Conservation (phyloP, 2,113 vertebrate species). For the Stomatorhinus ivindoensis region DNA sequence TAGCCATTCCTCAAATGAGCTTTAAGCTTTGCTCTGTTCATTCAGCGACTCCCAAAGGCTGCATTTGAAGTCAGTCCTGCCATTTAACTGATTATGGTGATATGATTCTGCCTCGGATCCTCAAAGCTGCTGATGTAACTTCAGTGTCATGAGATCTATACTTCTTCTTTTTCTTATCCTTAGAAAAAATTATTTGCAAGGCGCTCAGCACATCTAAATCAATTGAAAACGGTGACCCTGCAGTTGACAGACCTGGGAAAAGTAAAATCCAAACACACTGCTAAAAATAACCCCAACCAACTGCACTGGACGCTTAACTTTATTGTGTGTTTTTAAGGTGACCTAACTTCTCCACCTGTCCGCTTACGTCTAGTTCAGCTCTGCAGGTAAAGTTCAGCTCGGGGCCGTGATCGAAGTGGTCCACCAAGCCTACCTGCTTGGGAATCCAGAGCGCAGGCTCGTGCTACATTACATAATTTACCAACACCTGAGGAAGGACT, state of each 20-base stretch:
- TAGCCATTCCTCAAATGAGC: constrained; percentile 14
- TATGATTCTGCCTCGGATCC: not conserved
- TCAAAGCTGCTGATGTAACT: not conserved
- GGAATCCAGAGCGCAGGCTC: not conserved
- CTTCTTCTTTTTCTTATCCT: not conserved
- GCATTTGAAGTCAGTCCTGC: not conserved
- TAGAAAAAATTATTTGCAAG: not conserved
- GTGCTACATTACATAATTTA: not conserved
- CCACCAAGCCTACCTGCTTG: not conserved
- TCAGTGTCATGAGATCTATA: not conserved
- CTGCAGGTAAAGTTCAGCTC: not conserved
- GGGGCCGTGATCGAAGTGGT: not conserved
- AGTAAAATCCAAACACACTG: not conserved
- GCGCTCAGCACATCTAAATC: not conserved
- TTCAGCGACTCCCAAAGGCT: not conserved
- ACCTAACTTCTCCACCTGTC: not conserved
- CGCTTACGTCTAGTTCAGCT: not conserved
- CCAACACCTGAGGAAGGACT: not conserved
- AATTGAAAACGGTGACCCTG: not conserved
- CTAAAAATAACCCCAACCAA: not conserved
- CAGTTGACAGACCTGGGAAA: not conserved
- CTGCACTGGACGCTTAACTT: not conserved
- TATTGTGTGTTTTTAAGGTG: not conserved
- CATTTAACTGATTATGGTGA: not conserved
- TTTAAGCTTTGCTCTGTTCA: constrained; percentile 9